Base-by-base conservation (phyloP, 2,113 vertebrate species). In the Perca schrenkii region DNA sequence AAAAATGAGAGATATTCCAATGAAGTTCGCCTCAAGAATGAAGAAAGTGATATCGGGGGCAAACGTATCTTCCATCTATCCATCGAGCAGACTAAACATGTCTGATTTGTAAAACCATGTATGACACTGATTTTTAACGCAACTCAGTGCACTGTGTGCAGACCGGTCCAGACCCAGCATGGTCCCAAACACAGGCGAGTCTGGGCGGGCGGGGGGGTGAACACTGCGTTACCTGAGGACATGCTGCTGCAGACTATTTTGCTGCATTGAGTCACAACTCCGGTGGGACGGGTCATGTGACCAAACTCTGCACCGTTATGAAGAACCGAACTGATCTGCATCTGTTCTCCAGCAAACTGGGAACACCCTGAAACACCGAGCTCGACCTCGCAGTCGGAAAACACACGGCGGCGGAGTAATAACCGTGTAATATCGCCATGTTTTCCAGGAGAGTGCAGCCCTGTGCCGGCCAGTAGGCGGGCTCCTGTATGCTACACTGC, bases 251-350 rank as follows among this genome's bases (percentile, higher is more conserved):
- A 88, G 86, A 87, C 88, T 93, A 92, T 75, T 87, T 93, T 95
- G 94, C 93, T 95, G 95, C 95, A 95, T 90, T 94, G 93, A 92
- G 82, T 93, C 94, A 88, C 81, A 83, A 76, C 88, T 91, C 91
- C 89, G 53, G 62, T 83, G 91, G 90, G 91, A 88, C 85, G 68
- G 73, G 64, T 81, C 95, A 95, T 80, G 94, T 94, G 94, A 95
- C 93, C 79, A 19, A 83, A 86, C 84, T 87, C 92, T 88, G 94
- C 94, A 86, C 86, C 90, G 91, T 85, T 82, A 86, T 75, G 75
- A 82, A 58, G 67, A 57, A 65, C 11, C 19, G 22, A 58, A 17
- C 49, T 12, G 72, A 21, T 10, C 17, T 6, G 61, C 1, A 2
- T 13, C 11, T 16, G 22, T n/a, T 22, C 40, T 16, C 25, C 40